phyloP scores from a whole-genome alignment of 2,888 invertebrate species.

The Pimpla rufipes region DNA sequence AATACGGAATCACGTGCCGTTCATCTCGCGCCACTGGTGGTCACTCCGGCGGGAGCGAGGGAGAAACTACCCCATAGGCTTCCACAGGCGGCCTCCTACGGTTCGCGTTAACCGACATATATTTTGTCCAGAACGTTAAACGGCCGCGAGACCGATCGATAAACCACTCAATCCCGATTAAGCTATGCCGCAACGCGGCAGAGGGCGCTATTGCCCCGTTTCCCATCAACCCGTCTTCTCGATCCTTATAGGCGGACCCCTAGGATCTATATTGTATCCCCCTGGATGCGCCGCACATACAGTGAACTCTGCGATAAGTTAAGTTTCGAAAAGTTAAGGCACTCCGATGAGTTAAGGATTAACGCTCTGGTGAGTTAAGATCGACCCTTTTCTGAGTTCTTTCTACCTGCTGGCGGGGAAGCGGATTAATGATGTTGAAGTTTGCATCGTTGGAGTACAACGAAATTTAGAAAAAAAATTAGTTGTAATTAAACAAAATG shows the following conservation, averaged over 20 bases:
- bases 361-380: too few species aligned
- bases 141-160: constrained; percentile 54
- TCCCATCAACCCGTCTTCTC: constrained; percentile 45
- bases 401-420: too few species aligned
- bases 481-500: too few species aligned
- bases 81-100: neutral
- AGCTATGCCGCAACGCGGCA: constrained; percentile 45
- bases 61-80: neutral
- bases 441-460: too few species aligned
- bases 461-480: too few species aligned
- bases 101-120: constrained; percentile 40
- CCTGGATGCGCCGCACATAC: too few species aligned
- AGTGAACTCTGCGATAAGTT: too few species aligned
- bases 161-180: constrained; percentile 65
- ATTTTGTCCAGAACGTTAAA: constrained; percentile 50
- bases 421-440: too few species aligned
- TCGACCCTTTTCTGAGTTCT: too few species aligned
- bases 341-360: too few species aligned
- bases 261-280: neutral
- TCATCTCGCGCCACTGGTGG: constrained; percentile 72
- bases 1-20: constrained; percentile 76
- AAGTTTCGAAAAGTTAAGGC: too few species aligned
- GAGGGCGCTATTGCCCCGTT: constrained; percentile 27
- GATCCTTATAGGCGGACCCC: constrained; percentile 53
- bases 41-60: constrained; percentile 49